Conservation (phyloP, 2,888 invertebrate genomes). For the Pseudococcus longispinus region DNA sequence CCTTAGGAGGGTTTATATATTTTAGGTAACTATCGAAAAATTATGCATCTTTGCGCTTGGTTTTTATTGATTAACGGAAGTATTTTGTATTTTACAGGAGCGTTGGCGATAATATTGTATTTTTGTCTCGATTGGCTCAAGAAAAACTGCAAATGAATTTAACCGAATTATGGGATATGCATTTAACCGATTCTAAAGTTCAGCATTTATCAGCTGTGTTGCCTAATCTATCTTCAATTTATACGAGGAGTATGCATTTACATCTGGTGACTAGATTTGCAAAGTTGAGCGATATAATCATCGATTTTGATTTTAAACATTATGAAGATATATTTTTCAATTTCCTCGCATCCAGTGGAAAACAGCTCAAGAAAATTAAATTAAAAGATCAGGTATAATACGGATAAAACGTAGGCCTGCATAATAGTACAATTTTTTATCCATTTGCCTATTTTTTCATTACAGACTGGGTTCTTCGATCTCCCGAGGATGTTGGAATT, state of each 20-base stretch:
- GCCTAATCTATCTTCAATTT: conserved; percentile 43
- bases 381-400: conserved; percentile 16
- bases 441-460: not conserved
- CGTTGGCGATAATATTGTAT: conserved; percentile 61
- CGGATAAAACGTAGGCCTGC: not conserved
- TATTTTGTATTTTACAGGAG: conserved; percentile 59
- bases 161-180: conserved; percentile 61
- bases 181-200: conserved; percentile 59
- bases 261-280: conserved; percentile 4
- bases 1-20: conserved; percentile 61
- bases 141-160: conserved; percentile 59
- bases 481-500: conserved; percentile 31
- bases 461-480: conserved; percentile 33
- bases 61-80: not conserved
- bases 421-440: too few species aligned
- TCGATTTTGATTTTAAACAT: conserved; percentile 48
- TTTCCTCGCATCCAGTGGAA: conserved; percentile 37
- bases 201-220: conserved; percentile 38
- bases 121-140: conserved; percentile 59
- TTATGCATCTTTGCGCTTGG: not conserved
- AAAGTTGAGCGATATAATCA: conserved; percentile 33
- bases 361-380: conserved; percentile 36
- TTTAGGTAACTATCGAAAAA: conserved; percentile 59
- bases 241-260: conserved; percentile 46
- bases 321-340: conserved; percentile 49